Conservation (phyloP, 2,113 vertebrate genomes). For the Penelope pileata region DNA sequence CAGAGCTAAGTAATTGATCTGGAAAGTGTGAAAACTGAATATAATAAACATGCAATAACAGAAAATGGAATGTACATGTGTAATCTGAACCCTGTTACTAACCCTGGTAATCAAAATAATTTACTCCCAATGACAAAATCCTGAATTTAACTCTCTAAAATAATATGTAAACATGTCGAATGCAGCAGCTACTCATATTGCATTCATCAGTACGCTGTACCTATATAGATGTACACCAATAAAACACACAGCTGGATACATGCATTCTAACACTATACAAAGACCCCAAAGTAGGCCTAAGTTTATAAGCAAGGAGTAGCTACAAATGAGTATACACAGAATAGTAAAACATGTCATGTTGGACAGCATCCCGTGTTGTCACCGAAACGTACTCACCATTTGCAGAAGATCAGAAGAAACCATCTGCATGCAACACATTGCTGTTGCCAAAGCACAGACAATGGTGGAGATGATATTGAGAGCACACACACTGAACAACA, state of each 20-base stretch:
- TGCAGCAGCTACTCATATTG: not conserved
- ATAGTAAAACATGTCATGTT: not conserved
- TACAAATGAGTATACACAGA: not conserved
- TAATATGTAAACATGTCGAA: not conserved
- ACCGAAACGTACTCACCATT: slow-evolving; percentile 87
- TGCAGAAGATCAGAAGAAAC: slow-evolving; percentile 96
- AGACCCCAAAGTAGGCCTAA: not conserved
- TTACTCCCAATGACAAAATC: not conserved
- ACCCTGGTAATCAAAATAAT: not conserved
- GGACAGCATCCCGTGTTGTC: not conserved
- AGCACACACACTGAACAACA: slow-evolving; percentile 96
- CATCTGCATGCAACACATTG: slow-evolving; percentile 99
- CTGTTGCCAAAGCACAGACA: slow-evolving; percentile 95
- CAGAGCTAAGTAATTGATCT: not conserved
- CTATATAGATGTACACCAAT: not conserved
- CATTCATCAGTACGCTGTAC: not conserved
- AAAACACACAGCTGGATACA: not conserved
- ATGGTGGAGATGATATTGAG: slow-evolving; percentile 98
- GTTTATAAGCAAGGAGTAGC: not conserved
- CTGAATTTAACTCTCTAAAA: not conserved
- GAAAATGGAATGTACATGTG: not conserved
- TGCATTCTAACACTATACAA: not conserved
- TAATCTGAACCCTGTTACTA: not conserved
- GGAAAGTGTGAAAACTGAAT: not conserved
- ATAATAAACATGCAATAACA: not conserved